A percentile compares a stretch with the other conserved stretches of the same genome.
phyloP scores from a whole-genome alignment of 2,888 invertebrate species.

The Lacanobia oleracea region DNA sequence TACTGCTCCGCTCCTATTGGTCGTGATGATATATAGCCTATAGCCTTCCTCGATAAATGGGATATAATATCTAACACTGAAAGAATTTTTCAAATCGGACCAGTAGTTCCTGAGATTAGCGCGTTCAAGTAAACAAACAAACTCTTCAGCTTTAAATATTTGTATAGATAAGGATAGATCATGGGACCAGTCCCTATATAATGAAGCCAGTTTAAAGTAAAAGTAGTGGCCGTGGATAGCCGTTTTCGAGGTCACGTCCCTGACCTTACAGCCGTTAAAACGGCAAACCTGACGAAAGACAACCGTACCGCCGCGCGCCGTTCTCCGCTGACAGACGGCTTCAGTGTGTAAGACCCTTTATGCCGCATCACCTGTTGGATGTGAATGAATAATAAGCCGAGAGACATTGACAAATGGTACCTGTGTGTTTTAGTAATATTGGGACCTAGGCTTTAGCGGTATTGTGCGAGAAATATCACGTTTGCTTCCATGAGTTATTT shows the following conservation, averaged over 20 bases:
- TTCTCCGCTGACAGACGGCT: not conserved
- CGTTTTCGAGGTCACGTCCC: slow-evolving; percentile 7
- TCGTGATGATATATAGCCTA: no score
- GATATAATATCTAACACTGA: no score
- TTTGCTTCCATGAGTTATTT: slow-evolving; percentile 31
- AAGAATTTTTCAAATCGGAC: no score
- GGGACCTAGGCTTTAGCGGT: not conserved
- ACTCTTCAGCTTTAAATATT: no score
- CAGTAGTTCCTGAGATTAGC: no score
- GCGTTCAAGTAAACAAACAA: no score
- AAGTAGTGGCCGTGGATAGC: not conserved
- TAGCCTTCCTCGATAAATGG: no score
- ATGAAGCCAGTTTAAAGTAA: no score
- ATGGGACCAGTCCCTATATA: no score
- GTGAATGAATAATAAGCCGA: slow-evolving; percentile 30
- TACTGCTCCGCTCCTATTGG: no score
- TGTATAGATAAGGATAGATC: no score
- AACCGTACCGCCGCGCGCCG: not conserved
- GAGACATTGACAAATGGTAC: slow-evolving; percentile 36
- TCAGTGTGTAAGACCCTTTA: not conserved
- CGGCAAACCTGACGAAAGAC: not conserved
- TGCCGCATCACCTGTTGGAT: slow-evolving; percentile 39
- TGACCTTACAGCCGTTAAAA: slow-evolving; percentile 12
- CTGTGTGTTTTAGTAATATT: slow-evolving; percentile 3
- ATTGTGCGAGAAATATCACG: slow-evolving; percentile 11